phyloP scores from a whole-genome alignment of 35 echinoderm and acorn worm genomes.

The Anneissia japonica region DNA sequence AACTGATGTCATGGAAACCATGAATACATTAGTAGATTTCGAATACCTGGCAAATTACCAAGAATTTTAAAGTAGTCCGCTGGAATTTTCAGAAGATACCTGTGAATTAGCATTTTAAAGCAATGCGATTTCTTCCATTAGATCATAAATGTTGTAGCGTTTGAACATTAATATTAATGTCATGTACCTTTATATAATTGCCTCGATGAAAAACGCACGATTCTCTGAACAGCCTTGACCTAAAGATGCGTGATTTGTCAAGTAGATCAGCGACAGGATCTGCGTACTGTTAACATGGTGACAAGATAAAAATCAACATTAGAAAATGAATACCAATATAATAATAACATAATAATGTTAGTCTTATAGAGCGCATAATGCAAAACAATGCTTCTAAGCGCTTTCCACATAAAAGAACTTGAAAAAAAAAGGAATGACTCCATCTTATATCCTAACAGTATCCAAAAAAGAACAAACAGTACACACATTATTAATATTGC shows the following conservation, averaged over 20 bases:
- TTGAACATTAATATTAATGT: neutral
- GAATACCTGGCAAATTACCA: too few species aligned
- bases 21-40: too few species aligned
- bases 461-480: neutral
- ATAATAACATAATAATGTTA: neutral
- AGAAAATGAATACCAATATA: neutral
- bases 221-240: conserved; percentile 93
- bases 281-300: conserved; percentile 72
- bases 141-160: neutral
- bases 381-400: too few species aligned
- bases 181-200: conserved; percentile 93
- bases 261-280: conserved; percentile 92
- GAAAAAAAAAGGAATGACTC: neutral
- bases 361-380: too few species aligned
- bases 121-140: too few species aligned
- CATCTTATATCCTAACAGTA: neutral
- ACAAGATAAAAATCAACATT: neutral
- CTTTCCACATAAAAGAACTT: too few species aligned
- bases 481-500: neutral
- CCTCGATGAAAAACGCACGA: conserved; percentile 99
- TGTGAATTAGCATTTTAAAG: too few species aligned
- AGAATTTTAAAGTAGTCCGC: too few species aligned
- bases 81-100: too few species aligned
- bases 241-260: conserved; percentile 97
- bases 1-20: too few species aligned